Evolutionary conservation across 2,113 vertebrate species (phyloP).

Genomic region (Strix uralensis): DNA sequence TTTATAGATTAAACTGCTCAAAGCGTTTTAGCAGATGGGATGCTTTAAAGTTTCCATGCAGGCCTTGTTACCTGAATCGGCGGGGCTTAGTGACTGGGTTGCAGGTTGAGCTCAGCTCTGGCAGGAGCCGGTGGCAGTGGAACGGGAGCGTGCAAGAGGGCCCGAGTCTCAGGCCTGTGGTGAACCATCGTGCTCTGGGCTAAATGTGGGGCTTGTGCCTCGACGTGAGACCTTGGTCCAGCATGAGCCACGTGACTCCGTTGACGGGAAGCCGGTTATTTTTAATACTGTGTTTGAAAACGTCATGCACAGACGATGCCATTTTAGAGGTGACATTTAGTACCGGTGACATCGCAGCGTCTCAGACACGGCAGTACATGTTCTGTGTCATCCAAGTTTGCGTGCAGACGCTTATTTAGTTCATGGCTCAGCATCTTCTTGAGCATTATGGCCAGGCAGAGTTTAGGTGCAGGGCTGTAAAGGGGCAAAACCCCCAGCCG

Average conservation of each 20-base stretch:
- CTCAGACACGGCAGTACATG: background rate
- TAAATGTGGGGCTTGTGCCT: background rate
- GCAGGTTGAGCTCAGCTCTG: background rate
- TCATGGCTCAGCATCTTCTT: background rate
- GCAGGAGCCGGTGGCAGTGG: background rate
- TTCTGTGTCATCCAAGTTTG: background rate
- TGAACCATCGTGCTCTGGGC: fast-evolving
- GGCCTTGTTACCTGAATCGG: background rate
- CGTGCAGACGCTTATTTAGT: background rate
- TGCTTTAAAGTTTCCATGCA: background rate
- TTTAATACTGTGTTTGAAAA: background rate
- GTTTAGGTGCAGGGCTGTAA: fast-evolving
- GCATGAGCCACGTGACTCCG: background rate
- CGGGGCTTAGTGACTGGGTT: fast-evolving
- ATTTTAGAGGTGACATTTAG: background rate
- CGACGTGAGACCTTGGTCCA: fast-evolving
- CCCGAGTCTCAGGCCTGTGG: fast-evolving
- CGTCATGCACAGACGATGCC: background rate
- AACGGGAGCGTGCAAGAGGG: background rate
- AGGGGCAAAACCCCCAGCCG: background rate
- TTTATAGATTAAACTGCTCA: background rate
- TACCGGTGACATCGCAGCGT: background rate
- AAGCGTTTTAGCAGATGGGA: background rate
- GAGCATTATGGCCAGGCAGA: background rate
- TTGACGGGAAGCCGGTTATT: background rate